Evolutionary conservation across 1,140 invertebrate genomes (phyloP).

Genomic region (Dolichoris vasculosae): DNA sequence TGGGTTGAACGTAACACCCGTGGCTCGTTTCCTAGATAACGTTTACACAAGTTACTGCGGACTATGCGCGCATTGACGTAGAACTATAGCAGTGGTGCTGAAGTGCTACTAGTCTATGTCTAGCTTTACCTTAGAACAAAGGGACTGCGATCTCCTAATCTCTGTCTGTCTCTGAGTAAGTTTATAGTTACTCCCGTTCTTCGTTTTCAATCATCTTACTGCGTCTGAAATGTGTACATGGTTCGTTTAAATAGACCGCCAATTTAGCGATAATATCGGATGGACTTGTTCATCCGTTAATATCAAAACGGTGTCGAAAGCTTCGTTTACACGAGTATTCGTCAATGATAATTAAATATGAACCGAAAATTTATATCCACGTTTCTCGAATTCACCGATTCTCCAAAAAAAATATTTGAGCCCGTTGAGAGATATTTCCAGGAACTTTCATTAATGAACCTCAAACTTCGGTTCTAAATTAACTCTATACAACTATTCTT

Average conservation of each 20-base stretch:
- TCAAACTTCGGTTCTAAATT: no score
- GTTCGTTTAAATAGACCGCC: neutral
- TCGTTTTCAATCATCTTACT: conserved; percentile 39
- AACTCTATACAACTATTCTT: no score
- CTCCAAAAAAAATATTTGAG: no score
- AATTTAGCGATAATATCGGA: neutral
- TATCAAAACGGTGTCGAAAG: neutral
- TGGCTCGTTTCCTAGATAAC: conserved; percentile 50
- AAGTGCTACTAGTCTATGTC: neutral
- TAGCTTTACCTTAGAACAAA: conserved; percentile 27
- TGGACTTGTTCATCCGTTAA: neutral
- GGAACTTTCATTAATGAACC: no score
- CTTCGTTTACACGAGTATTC: neutral
- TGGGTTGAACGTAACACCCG: neutral
- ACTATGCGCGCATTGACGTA: conserved; percentile 23
- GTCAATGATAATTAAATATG: neutral
- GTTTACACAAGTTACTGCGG: conserved; percentile 49
- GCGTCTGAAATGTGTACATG: neutral
- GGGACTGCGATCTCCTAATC: conserved; percentile 37
- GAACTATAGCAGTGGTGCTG: neutral
- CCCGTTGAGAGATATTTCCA: no score
- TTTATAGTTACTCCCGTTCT: conserved; percentile 13
- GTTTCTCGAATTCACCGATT: neutral
- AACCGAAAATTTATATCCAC: neutral
- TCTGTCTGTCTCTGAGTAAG: conserved; percentile 2